Evolutionary conservation across 2,888 invertebrate genomes (phyloP).

Genomic region (Epistrophe eligans): DNA sequence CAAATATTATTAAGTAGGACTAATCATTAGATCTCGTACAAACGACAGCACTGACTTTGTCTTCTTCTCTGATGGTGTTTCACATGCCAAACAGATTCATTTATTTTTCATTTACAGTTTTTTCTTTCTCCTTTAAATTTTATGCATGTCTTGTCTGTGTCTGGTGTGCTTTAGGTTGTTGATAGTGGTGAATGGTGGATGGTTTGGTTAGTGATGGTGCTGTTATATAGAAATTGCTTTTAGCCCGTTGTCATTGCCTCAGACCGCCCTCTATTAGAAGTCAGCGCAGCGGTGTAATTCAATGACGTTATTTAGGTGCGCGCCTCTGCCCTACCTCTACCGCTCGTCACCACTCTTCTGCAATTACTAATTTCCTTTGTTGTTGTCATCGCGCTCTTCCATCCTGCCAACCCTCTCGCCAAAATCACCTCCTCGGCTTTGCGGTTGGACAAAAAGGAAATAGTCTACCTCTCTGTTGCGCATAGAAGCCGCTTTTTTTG

Average conservation of each 20-base stretch:
- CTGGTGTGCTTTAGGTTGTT: neutral
- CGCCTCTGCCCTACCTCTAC: neutral
- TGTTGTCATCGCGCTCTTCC: constrained; percentile 50
- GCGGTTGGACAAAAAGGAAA: constrained; percentile 62
- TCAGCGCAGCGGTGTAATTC: constrained; percentile 58
- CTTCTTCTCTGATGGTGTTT: constrained; percentile 47
- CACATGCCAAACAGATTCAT: constrained; percentile 68
- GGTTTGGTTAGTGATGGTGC: no score
- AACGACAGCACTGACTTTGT: constrained; percentile 17
- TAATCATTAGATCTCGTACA: no score
- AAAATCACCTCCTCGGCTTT: neutral
- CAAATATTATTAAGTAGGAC: neutral
- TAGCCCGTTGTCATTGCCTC: constrained; percentile 34
- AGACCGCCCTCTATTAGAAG: constrained; percentile 45
- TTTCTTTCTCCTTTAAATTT: constrained; percentile 35
- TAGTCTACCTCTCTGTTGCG: constrained; percentile 20
- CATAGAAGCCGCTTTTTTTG: constrained; percentile 45
- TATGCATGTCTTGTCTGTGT: constrained; percentile 22
- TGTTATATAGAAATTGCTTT: constrained; percentile 30
- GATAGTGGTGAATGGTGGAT: no score
- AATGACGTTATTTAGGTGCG: constrained; percentile 69
- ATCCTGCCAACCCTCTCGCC: neutral
- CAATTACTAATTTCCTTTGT: constrained; percentile 71
- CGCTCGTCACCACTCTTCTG: neutral
- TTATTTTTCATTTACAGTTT: constrained; percentile 72